Conservation (phyloP, 2,113 vertebrate species). For the Leptosomus discolor region DNA sequence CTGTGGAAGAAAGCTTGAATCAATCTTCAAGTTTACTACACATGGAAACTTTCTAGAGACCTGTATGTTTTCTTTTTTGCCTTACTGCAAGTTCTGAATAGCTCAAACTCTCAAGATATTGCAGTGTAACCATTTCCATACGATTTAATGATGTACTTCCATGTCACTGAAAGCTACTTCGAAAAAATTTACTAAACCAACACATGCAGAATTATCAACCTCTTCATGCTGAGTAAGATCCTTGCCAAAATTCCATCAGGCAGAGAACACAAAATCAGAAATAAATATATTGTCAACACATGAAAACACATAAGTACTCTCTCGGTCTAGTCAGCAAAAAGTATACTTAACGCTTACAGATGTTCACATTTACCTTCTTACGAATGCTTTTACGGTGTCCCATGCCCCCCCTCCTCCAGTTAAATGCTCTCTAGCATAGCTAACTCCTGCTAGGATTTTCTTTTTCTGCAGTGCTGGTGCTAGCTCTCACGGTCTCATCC, state of each 20-base stretch:
- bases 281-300: neutral
- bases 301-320: neutral
- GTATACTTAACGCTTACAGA: neutral
- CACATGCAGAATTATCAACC: neutral
- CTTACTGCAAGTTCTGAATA: neutral
- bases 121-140: neutral
- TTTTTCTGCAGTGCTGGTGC: neutral
- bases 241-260: neutral
- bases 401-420: fast-evolving
- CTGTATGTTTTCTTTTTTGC: neutral
- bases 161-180: neutral
- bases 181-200: neutral
- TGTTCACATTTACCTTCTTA: neutral
- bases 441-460: neutral
- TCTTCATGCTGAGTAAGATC: neutral
- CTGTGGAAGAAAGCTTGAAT: neutral
- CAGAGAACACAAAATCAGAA: neutral
- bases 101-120: neutral
- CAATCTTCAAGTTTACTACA: neutral
- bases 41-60: neutral
- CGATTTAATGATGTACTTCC: neutral
- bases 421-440: neutral
- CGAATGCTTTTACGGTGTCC: neutral
- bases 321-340: neutral
- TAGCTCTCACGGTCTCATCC: neutral